Conservation (phyloP, 2,797 vertebrate species). For the Sylvilagus floridanus region DNA sequence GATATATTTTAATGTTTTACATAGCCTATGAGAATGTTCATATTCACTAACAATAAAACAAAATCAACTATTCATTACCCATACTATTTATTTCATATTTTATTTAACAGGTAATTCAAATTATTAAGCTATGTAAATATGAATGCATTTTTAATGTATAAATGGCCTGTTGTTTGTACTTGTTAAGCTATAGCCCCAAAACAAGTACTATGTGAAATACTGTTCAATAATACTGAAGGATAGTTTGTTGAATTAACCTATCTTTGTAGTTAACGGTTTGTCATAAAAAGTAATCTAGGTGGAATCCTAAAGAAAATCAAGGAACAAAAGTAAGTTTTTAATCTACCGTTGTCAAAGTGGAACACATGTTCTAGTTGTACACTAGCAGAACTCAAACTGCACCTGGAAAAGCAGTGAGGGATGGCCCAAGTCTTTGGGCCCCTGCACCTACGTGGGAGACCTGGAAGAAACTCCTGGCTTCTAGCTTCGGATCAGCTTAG, state of each 20-base stretch:
- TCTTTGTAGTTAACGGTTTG: neutral
- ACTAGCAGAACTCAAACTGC: neutral
- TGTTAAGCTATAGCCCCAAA: neutral
- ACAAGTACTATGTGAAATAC: too few species aligned
- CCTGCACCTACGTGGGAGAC: too few species aligned
- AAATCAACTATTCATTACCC: neutral
- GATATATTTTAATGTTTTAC: neutral
- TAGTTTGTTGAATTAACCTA: neutral
- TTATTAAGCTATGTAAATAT: neutral
- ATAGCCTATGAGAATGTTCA: neutral
- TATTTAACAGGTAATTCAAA: neutral
- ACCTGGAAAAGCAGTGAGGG: too few species aligned
- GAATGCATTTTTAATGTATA: neutral
- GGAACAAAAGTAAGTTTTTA: slow-evolving; percentile 22
- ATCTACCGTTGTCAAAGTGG: neutral
- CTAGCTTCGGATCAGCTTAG: too few species aligned
- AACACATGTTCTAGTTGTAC: neutral
- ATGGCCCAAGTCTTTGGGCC: too few species aligned
- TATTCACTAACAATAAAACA: neutral
- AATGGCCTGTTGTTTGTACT: neutral
- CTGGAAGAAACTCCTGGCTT: too few species aligned
- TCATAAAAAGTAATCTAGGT: neutral
- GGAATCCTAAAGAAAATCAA: neutral
- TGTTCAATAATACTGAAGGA: neutral
- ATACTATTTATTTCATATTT: neutral